phyloP scores from a whole-genome alignment of 2,113 vertebrate species.

The Perognathus longimembris region DNA sequence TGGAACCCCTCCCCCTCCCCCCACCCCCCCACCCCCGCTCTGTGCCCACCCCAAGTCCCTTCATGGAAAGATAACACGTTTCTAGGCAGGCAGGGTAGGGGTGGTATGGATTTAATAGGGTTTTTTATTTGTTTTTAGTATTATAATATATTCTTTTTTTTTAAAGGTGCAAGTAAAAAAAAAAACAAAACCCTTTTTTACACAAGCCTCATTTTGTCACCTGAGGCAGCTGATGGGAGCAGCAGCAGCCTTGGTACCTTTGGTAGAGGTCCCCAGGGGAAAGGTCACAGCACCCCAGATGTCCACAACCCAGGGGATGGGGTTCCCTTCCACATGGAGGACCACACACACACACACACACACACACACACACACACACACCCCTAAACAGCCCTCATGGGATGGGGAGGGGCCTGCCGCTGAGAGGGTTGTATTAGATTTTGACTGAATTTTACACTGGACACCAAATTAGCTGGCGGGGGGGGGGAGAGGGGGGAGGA shows the following conservation, averaged over 20 bases:
- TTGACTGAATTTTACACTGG: neutral
- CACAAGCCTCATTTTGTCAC: slow-evolving; percentile 84
- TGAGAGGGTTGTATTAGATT: neutral
- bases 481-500: neutral
- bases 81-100: slow-evolving; percentile 57
- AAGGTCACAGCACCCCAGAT: neutral
- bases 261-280: neutral
- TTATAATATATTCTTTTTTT: slow-evolving; percentile 90
- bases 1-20: too few species aligned
- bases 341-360: too few species aligned
- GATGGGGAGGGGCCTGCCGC: neutral
- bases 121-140: slow-evolving; percentile 86
- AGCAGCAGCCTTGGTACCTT: neutral
- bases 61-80: neutral
- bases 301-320: neutral
- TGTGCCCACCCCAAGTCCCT: neutral
- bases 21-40: neutral
- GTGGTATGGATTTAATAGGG: slow-evolving; percentile 87
- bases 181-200: slow-evolving; percentile 87
- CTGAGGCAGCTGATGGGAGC: slow-evolving; percentile 72
- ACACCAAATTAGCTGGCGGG: slow-evolving; percentile 43
- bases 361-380: too few species aligned
- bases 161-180: slow-evolving; percentile 87
- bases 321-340: neutral
- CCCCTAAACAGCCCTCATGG: neutral